These are phyloP conservation scores for Lingula anatina DNA, from an alignment of 2,888 invertebrate genomes.

Conservation along the genomic window DNA sequence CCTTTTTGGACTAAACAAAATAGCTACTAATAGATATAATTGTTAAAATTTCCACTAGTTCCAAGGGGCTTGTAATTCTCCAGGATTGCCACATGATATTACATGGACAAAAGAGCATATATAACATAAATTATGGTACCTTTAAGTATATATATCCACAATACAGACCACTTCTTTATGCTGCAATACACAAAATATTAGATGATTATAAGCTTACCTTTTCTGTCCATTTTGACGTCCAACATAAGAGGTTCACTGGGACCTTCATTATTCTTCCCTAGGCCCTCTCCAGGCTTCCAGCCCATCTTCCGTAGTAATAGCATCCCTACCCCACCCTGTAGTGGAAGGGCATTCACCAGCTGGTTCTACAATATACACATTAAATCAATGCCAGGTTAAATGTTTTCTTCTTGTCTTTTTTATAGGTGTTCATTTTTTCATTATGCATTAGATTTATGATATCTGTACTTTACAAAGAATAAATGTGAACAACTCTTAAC, in stretches of 20 bases:
- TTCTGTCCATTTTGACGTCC: slow-evolving; percentile 94
- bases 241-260: slow-evolving; percentile 80
- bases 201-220: too few species aligned
- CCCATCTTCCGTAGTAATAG: slow-evolving; percentile 97
- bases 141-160: too few species aligned
- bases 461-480: background rate
- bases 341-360: slow-evolving; percentile 81
- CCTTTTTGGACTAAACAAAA: too few species aligned
- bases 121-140: too few species aligned
- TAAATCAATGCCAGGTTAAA: background rate
- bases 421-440: background rate
- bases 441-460: background rate
- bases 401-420: background rate
- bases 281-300: slow-evolving; percentile 93
- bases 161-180: too few species aligned
- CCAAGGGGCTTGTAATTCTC: too few species aligned
- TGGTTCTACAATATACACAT: slow-evolving; percentile 70
- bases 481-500: too few species aligned
- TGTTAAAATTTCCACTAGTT: too few species aligned
- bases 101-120: too few species aligned
- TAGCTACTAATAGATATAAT: too few species aligned
- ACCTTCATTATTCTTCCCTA: slow-evolving; percentile 93
- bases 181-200: too few species aligned
- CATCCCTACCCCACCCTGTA: slow-evolving; percentile 94
- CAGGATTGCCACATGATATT: too few species aligned